These are phyloP conservation scores for Paraplagusia blochii DNA, from an alignment of 2,113 vertebrate genomes.

Conservation along the genomic window DNA sequence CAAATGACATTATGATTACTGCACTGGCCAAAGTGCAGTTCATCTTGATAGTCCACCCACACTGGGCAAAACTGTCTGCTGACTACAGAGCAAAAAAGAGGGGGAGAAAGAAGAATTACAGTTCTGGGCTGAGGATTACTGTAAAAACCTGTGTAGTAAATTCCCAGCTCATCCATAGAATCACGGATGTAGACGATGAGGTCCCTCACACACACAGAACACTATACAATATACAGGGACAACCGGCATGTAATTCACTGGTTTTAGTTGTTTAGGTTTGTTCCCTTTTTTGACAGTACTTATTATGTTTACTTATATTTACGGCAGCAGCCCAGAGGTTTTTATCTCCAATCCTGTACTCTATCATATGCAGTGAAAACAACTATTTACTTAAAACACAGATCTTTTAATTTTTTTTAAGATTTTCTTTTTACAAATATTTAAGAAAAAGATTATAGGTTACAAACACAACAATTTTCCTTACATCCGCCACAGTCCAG, in stretches of 20 bases:
- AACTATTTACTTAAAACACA: conserved; percentile 41
- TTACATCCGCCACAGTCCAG: conserved; percentile 20
- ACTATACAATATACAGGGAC: conserved; percentile 24
- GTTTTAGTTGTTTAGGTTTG: conserved; percentile 55
- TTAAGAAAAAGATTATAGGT: conserved; percentile 52
- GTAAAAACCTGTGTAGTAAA: conserved; percentile 56
- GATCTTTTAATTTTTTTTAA: conserved; percentile 17
- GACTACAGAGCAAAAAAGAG: conserved; percentile 22
- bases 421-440: conserved; percentile 52
- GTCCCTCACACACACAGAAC: conserved; percentile 16
- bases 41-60: conserved; percentile 66
- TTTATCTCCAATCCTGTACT: conserved; percentile 65
- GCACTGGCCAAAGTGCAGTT: conserved; percentile 48
- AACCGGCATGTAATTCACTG: conserved; percentile 56
- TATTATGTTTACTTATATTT: conserved; percentile 80
- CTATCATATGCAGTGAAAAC: conserved; percentile 47
- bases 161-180: conserved; percentile 64
- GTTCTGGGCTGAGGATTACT: conserved; percentile 43
- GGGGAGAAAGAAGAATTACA: conserved; percentile 30
- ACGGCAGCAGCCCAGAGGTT: conserved; percentile 53
- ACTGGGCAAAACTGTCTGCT: conserved; percentile 38
- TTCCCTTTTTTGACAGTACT: conserved; percentile 71
- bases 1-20: conserved; percentile 72
- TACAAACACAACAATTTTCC: conserved; percentile 25
- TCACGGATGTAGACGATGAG: conserved; percentile 42